Percentiles rank a stretch among this genome's conserved stretches.
phyloP scores from a whole-genome alignment of 2,113 vertebrate genomes.

The Cairina moschata region DNA sequence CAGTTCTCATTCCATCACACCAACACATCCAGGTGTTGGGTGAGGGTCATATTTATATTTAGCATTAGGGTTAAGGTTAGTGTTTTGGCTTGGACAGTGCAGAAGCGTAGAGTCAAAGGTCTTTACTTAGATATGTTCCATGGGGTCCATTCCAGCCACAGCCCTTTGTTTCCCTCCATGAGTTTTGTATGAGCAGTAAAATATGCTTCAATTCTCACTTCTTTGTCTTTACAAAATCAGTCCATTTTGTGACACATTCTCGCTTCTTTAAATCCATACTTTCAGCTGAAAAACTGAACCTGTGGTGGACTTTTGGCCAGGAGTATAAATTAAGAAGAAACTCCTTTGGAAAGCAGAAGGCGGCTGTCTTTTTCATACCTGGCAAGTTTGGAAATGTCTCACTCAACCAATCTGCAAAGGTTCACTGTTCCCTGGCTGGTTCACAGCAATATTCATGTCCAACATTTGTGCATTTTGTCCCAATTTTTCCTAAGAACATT shows the following conservation, averaged over 20 bases:
- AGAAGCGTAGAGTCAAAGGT: too few relatives aligned
- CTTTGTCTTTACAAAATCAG: not conserved
- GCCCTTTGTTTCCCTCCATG: not conserved
- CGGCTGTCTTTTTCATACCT: not conserved
- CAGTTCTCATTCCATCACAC: too few relatives aligned
- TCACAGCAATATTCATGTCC: not conserved
- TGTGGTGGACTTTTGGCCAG: not conserved
- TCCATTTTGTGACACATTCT: not conserved
- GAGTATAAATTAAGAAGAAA: not conserved
- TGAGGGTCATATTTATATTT: too few relatives aligned
- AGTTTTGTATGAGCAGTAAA: not conserved
- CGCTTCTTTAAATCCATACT: not conserved
- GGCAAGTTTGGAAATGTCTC: not conserved
- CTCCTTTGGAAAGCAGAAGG: not conserved
- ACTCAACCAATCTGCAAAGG: not conserved
- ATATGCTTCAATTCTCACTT: not conserved
- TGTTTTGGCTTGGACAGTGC: too few relatives aligned
- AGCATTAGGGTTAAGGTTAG: too few relatives aligned
- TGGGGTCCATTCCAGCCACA: fast-evolving
- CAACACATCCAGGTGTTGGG: too few relatives aligned
- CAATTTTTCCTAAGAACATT: not conserved
- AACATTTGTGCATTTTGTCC: not conserved
- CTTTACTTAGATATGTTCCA: fast-evolving
- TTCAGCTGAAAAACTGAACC: not conserved
- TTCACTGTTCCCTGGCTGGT: not conserved